Conservation (phyloP, 2,797 vertebrate genomes). For the Gephyroberyx darwinii region DNA sequence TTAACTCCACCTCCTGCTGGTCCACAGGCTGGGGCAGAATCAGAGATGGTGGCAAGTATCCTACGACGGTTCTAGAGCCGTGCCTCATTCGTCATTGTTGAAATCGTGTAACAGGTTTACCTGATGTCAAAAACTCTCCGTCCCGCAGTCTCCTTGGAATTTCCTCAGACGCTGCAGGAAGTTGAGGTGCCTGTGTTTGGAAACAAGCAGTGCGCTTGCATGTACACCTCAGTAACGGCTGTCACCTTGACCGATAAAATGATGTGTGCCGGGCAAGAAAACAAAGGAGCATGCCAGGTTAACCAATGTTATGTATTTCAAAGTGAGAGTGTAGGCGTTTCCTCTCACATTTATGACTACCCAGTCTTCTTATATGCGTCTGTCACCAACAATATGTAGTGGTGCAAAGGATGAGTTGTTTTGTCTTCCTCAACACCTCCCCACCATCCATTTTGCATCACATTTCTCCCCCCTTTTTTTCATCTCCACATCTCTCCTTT, state of each 20-base stretch:
- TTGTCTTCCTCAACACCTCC: too few species aligned
- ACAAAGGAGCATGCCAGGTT: constrained; percentile 76
- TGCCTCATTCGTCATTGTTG: too few species aligned
- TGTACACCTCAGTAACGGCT: fast-evolving
- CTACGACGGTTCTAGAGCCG: too few species aligned
- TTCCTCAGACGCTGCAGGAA: constrained; percentile 65
- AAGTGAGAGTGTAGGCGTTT: too few species aligned
- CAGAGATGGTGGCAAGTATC: constrained; percentile 34
- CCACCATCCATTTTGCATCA: too few species aligned
- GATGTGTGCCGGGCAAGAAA: constrained; percentile 72
- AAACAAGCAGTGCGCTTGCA: constrained; percentile 53
- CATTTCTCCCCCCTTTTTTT: too few species aligned
- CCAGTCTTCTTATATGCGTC: too few species aligned
- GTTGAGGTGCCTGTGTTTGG: constrained; percentile 74
- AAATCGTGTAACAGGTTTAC: too few species aligned
- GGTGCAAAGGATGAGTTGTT: too few species aligned
- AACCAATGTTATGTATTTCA: not conserved
- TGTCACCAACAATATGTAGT: too few species aligned
- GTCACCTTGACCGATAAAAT: constrained; percentile 55
- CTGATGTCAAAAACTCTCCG: not conserved
- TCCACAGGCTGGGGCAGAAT: constrained; percentile 75
- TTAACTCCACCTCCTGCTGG: constrained; percentile 67
- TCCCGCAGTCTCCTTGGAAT: constrained; percentile 34
- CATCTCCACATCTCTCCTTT: not conserved
- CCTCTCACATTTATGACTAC: too few species aligned